Percentiles rank a stretch among this genome's conserved stretches.
Conservation (phyloP, 2,113 vertebrate species). For the Gymnarchus niloticus region DNA sequence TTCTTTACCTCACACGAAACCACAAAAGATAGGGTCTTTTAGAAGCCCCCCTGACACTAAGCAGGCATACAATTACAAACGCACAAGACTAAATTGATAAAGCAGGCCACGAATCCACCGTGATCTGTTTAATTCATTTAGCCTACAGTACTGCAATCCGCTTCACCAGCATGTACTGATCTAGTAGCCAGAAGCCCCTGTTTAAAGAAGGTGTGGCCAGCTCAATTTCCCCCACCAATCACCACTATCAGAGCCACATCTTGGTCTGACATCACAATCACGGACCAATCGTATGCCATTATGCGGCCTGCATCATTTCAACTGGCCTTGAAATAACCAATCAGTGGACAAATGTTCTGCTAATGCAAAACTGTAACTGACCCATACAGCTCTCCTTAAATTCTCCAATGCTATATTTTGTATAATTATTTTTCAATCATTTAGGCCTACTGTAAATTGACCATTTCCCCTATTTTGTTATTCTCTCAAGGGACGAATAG, state of each 20-base stretch:
- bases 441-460: background rate
- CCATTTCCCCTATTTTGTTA: background rate
- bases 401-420: background rate
- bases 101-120: constrained; percentile 38
- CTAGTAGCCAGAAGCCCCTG: constrained; percentile 41
- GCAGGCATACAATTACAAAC: too few species aligned
- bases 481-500: background rate
- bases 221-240: background rate
- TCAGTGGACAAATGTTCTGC: constrained; percentile 12
- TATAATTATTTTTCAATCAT: background rate
- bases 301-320: constrained; percentile 32
- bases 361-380: background rate
- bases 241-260: background rate
- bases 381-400: background rate
- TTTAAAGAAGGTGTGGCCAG: background rate
- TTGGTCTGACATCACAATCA: constrained; percentile 13
- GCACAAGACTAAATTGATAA: constrained; percentile 7
- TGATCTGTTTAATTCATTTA: constrained; percentile 46
- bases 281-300: constrained; percentile 17
- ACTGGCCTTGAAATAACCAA: constrained; percentile 29
- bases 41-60: background rate
- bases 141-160: constrained; percentile 39
- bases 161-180: constrained; percentile 36
- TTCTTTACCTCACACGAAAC: background rate
- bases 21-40: constrained; percentile 17